Evolutionary conservation across 2,113 vertebrate species (phyloP), one percentile per base, ranked within the genome.

Genomic region (Brachypteracias leptosomus): DNA sequence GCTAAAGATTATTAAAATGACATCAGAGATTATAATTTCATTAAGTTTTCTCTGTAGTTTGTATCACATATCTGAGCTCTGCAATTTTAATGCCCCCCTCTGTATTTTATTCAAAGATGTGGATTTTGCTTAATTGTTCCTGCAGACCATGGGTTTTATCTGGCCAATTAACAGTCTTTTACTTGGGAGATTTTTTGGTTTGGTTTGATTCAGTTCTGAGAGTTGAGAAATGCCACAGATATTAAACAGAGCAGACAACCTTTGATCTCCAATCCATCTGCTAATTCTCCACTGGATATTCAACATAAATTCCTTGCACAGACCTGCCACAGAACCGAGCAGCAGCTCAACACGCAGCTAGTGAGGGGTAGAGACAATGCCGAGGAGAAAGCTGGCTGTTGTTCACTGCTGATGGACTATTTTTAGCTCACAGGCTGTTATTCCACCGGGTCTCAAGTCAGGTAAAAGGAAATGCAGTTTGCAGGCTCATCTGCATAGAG

Each of bases 381-480:
- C 0, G 0, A 74, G 66, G 46, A 90, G 54, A 79, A 93, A 91
- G 62, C 72, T 58, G 58, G 71, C 88, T 95, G 82, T 51, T 90
- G 68, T 90, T 95, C 25, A 4, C 82, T 4, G 8, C 70, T 90
- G 61, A 88, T 1, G 4, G 54, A 24, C n/a, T 97, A 94, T 97
- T 97, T 97, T 97, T 94, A 89, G 95, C 72, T 89, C 85, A 67
- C 28, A 93, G 75, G 22, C 87, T 96, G 62, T 71, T 96, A 92
- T 96, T 97, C 85, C 88, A 73, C 88, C 21, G 75, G 84, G 72
- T 33, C 78, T 79, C 84, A 89, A 90, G 91, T 91, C 25, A 96
- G 89, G 96, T 96, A 93, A 92, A 95, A 93, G 81, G 92, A 96
- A 92, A 90, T n/a, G 36, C 66, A 95, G 61, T 88, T 94, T 95